Evolutionary conservation across 1,140 invertebrate genomes (phyloP).

Genomic region (Drosophila kurseongensis): DNA sequence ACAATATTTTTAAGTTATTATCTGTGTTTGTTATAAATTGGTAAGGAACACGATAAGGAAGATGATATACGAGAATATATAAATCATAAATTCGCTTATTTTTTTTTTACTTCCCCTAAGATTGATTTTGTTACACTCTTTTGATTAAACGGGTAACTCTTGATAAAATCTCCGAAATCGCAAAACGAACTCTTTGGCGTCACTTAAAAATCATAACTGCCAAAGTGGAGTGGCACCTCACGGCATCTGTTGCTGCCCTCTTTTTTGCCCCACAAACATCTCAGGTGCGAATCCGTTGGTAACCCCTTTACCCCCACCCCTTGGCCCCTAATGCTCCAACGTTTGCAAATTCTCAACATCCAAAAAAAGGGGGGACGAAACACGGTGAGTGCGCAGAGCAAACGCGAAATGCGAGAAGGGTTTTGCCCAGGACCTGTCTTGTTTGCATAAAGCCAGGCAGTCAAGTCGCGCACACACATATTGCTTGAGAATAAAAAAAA

Average conservation of each 20-base stretch:
- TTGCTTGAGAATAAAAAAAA: constrained; percentile 32
- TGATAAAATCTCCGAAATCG: constrained; percentile 2
- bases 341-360: constrained; percentile 60
- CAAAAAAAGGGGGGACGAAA: constrained; percentile 33
- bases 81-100: too few relatives aligned
- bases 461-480: constrained; percentile 29
- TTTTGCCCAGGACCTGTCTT: constrained; percentile 44
- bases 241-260: neutral
- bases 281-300: constrained; percentile 17
- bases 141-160: neutral
- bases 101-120: too few relatives aligned
- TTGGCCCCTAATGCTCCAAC: neutral
- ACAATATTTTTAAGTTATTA: too few relatives aligned
- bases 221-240: constrained; percentile 10
- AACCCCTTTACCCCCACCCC: neutral
- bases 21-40: too few relatives aligned
- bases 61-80: too few relatives aligned
- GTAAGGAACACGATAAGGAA: too few relatives aligned
- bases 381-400: constrained; percentile 28
- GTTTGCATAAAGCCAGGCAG: constrained; percentile 75
- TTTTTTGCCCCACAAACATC: neutral
- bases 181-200: constrained; percentile 21
- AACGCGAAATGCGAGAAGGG: constrained; percentile 15
- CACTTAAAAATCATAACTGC: constrained; percentile 45
- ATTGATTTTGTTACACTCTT: too few relatives aligned